Evolutionary conservation across 2,113 vertebrate genomes (phyloP), one percentile per base, ranked within the genome.

Genomic region (Tyrannus savana): DNA sequence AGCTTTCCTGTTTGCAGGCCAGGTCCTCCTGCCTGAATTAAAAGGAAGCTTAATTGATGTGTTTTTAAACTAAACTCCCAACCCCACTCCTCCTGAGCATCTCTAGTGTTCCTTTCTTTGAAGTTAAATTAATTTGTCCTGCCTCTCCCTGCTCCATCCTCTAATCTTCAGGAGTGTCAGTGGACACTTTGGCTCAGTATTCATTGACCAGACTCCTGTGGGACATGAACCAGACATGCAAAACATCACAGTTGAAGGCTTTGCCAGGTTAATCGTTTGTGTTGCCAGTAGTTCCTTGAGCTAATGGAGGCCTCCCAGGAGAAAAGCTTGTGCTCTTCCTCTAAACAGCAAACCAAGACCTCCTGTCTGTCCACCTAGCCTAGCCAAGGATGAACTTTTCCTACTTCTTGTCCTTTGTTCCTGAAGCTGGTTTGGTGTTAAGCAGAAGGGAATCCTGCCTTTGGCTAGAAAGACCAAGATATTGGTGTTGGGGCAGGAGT

Each of bases 41-140:
- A 97, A 97, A 80, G 80, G 95, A 97, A 97, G 91, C 90, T 96
- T 97, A 97, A 98, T 97, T 97, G 96, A 94, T 96, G 73, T 85
- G 89, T 68, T 97, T 93, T 94, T 91, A 90, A 96, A 87, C 91
- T 49, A 89, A 95, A 83, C 85, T 90, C 84, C 44, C 68, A 77
- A 66, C 41, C 47, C 28, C 5, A 14, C 78, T 94, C 63, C 74
- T 96, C 15, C 62, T 80, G 53, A 75, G 79, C 79, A 76, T 89
- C 83, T 84, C 24, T n/a, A 60, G 37, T 41, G 22, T 72, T 83
- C 49, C 60, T 86, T 92, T 94, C 76, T 93, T 94, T 88, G 71
- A 85, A 84, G 62, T 72, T 83, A 80, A 77, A 92, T 78, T 69
- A 63, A 80, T 93, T 88, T 82, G 55, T 85, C 25, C 68, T 77